Evolutionary conservation across 2,888 invertebrate genomes (phyloP), one percentile per base, ranked within the genome.

Genomic region (Lottia gigantea): DNA sequence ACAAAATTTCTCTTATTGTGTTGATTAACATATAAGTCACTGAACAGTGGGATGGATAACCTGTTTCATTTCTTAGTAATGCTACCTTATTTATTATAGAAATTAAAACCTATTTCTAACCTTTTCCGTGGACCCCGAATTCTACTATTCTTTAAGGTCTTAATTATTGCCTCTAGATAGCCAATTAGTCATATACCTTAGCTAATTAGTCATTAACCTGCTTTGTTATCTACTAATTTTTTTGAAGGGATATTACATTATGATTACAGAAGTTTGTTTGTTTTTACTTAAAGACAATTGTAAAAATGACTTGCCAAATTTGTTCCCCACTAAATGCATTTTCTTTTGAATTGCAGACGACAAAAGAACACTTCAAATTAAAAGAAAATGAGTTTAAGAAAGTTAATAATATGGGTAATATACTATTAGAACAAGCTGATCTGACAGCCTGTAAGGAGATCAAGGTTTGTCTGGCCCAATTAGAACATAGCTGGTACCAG

Each of bases 361-460:
- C 78, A 25, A 80, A 84, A 74, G 78, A 77, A 70, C 84, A 85
- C 71, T 80, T 84, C 67, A 79, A 77, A 65, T 71, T 80, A 11
- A 82, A 84, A 66, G 85, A 86, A 69, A 82, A 82, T 19, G 74
- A 79, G 23, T 83, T 85, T 75, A 80, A 83, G 64, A 79, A 78
- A 49, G 75, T 86, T 25, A 80, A 82, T 68, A 82, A 80, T 40
- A 75, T 82, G 12, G 82, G 85, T 62, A 78, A 80, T 66, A 74
- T 76, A 62, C 73, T 86, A 62, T 46, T 83, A 25, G 83, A 80
- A 68, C 74, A 78, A 55, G 80, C 83, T 31, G 85, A 85, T 67
- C 40, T 71, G n/a, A 74, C 70, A 15, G 79, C 83, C 11, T 71
- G 75, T 61, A 76, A 78, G n/a, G 79, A 80, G 61, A 74, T 84